Evolutionary conservation across 2,888 invertebrate genomes (phyloP), one percentile per base, ranked within the genome.

Genomic region (Erannis defoliaria): DNA sequence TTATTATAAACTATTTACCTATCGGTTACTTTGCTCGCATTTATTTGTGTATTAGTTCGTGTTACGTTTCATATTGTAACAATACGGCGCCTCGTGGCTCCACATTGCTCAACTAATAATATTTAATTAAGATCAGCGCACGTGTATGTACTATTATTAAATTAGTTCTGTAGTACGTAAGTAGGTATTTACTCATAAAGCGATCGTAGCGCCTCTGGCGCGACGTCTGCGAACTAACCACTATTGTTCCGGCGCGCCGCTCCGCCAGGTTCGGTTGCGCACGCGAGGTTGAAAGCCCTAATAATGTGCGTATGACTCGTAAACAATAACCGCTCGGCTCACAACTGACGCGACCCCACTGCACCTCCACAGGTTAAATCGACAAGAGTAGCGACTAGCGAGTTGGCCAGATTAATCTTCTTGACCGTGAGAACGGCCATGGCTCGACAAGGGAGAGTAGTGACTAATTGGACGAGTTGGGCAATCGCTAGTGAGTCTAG

Each of bases 271-370:
- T 45, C n/a, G n/a, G n/a, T 29, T 35, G 45, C 37, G 23, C 35
- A 37, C 23, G 18, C 55, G n/a, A 37, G 55, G 55, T 55, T 26
- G 46, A 46, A 46, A 48, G 38, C 29, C 46, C 38, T 19, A 51
- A 46, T 31, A 62, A 59, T 50, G 21, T 45, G 10, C 12, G 29
- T 29, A 29, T 43, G 45, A 29, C 10, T 45, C 29, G 29, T 29
- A 14, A n/a, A 43, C 23, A 6, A 21, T 10, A n/a, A 42, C n/a
- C 23, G 23, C 23, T 2, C 23, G 23, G 23, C 5, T 2, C 23
- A 2, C 3, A 2, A 23, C 23, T 8, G 4, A 1, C 6, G 38
- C 18, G 1, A n/a, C 6, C 14, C 1, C 4, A 1, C 14, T 8
- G 6, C 5, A 19, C 19, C 3, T 1, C 16, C n/a, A 42, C 12